phyloP scores from a whole-genome alignment of 2,113 vertebrate genomes.

The Deroptyus accipitrinus region DNA sequence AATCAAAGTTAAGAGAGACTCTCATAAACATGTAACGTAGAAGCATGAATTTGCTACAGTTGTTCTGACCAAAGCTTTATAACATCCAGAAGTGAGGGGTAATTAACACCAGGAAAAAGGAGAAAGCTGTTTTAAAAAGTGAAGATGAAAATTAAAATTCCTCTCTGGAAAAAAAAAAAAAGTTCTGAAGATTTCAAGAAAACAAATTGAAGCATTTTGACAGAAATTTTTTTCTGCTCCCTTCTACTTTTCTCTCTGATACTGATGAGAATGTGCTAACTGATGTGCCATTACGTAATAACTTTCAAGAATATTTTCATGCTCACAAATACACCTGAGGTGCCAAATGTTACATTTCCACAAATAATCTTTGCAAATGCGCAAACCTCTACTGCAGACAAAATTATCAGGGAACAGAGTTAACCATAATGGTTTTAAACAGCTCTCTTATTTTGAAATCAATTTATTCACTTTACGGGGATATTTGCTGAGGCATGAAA shows the following conservation, averaged over 20 bases:
- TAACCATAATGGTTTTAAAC: neutral
- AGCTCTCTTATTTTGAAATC: neutral
- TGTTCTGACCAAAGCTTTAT: neutral
- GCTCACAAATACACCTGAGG: neutral
- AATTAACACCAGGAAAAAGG: neutral
- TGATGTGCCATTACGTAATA: neutral
- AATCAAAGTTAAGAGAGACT: neutral
- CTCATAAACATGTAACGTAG: accelerated
- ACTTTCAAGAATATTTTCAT: neutral
- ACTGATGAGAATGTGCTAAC: neutral
- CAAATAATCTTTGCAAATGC: neutral
- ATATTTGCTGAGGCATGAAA: neutral
- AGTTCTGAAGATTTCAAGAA: neutral
- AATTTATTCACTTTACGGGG: neutral
- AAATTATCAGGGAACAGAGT: neutral
- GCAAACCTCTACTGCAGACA: neutral
- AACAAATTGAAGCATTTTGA: neutral
- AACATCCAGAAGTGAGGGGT: neutral
- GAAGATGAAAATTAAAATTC: neutral
- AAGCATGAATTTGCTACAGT: neutral
- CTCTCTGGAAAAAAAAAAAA: neutral
- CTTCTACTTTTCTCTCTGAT: neutral
- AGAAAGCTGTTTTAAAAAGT: neutral
- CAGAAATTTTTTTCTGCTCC: neutral
- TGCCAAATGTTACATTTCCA: neutral